These are phyloP conservation scores for Apodemus speciosus DNA, from an alignment of 2,113 vertebrate genomes.

Conservation along the genomic window DNA sequence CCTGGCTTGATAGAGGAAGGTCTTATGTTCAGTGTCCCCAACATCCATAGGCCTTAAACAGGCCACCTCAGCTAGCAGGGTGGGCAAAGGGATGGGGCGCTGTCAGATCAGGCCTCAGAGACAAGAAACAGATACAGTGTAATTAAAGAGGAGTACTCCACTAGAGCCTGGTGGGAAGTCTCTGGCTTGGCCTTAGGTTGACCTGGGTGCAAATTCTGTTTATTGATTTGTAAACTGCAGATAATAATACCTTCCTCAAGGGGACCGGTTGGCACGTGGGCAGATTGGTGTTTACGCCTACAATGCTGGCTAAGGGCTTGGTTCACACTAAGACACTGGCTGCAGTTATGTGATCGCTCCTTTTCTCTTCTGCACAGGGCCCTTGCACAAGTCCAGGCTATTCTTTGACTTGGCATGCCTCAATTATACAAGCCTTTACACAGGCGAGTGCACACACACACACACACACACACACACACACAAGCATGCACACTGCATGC, in stretches of 20 bases:
- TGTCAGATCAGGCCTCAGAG: slow-evolving; percentile 13
- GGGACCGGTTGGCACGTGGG: neutral
- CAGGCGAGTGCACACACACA: neutral
- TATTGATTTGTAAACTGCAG: slow-evolving; percentile 49
- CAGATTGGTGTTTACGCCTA: neutral
- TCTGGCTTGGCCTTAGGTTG: slow-evolving; percentile 40
- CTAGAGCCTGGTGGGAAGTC: neutral
- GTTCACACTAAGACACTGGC: neutral
- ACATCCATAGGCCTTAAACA: neutral
- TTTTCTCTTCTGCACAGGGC: neutral
- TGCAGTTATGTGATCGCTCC: slow-evolving; percentile 22
- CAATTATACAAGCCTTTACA: neutral
- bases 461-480: neutral
- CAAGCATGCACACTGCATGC: neutral
- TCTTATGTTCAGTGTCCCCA: neutral
- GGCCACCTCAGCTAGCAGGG: neutral
- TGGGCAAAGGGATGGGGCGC: neutral
- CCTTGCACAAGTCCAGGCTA: neutral
- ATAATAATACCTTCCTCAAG: neutral
- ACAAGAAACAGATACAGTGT: neutral
- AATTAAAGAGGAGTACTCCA: neutral
- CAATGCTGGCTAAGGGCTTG: neutral
- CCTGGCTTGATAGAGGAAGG: neutral
- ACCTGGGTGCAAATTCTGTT: slow-evolving; percentile 49
- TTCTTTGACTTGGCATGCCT: neutral